Evolutionary conservation across 2,113 vertebrate genomes (phyloP).

Genomic region (Taurulus bubalis): DNA sequence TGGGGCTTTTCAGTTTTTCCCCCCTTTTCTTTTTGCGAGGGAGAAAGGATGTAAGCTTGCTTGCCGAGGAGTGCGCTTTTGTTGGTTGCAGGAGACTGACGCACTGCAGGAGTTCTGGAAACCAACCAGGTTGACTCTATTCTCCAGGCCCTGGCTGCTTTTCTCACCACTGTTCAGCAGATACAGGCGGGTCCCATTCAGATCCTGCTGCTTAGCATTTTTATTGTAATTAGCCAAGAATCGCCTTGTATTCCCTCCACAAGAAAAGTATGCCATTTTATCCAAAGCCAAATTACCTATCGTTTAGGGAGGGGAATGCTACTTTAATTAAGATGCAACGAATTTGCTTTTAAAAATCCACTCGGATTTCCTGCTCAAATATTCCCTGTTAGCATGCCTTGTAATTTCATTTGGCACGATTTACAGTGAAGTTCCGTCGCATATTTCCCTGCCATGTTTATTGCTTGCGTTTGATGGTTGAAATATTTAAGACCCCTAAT

Average conservation of each 20-base stretch:
- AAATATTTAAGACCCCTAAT: slow-evolving; percentile 69
- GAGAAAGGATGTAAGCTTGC: slow-evolving; percentile 65
- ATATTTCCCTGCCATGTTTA: slow-evolving; percentile 64
- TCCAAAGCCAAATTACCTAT: slow-evolving; percentile 21
- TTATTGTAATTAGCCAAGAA: slow-evolving; percentile 72
- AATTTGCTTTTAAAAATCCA: slow-evolving; percentile 29
- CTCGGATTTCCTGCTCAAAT: slow-evolving; percentile 5
- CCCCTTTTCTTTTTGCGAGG: slow-evolving; percentile 25
- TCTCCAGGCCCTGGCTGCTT: slow-evolving; percentile 57
- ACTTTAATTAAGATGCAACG: slow-evolving; percentile 42
- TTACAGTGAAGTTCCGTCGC: slow-evolving; percentile 42
- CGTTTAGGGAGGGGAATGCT: slow-evolving; percentile 20
- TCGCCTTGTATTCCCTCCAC: slow-evolving; percentile 60
- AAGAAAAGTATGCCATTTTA: slow-evolving; percentile 49
- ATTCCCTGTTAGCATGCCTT: slow-evolving; percentile 8
- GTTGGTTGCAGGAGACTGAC: slow-evolving; percentile 70
- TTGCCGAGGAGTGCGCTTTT: slow-evolving; percentile 65
- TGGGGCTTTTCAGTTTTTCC: slow-evolving; percentile 58
- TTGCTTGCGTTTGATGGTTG: slow-evolving; percentile 45
- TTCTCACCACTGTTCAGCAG: slow-evolving; percentile 51
- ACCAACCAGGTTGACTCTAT: slow-evolving; percentile 66
- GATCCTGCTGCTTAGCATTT: slow-evolving; percentile 53
- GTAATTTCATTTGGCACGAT: slow-evolving; percentile 60
- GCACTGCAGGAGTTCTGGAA: slow-evolving; percentile 76
- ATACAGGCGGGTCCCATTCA: slow-evolving; percentile 71